A percentile compares a stretch with the other conserved stretches of the same genome.
phyloP scores from a whole-genome alignment of 1,140 invertebrate species.

The Olivierus martensii region DNA sequence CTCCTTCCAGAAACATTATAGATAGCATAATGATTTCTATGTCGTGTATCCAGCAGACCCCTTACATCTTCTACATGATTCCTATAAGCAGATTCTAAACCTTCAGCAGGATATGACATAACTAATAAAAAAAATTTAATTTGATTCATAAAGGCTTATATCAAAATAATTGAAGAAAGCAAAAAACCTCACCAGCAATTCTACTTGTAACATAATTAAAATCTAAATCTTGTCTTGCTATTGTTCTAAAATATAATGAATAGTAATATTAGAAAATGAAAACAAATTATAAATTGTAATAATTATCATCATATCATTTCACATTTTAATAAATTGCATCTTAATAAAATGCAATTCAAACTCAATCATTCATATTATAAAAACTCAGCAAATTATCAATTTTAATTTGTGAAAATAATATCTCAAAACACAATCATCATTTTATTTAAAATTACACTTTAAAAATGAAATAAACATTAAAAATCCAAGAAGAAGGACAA shows the following conservation, averaged over 20 bases:
- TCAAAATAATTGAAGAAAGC: not conserved
- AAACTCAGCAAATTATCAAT: no score
- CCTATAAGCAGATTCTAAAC: conserved; percentile 80
- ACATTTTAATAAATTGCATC: no score
- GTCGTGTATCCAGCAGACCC: conserved; percentile 41
- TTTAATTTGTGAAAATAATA: no score
- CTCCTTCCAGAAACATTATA: conserved; percentile 61
- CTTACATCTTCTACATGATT: conserved; percentile 87
- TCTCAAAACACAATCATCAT: no score
- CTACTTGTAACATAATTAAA: conserved; percentile 81
- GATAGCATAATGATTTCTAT: conserved; percentile 56
- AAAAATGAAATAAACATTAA: no score
- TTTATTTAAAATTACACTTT: no score
- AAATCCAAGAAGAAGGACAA: no score
- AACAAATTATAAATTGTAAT: no score
- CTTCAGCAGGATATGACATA: conserved; percentile 88
- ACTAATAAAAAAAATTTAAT: conserved; percentile 36
- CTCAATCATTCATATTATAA: no score
- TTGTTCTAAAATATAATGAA: conserved; percentile 47
- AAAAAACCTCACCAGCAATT: conserved; percentile 33
- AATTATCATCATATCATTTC: no score
- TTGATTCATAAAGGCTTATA: not conserved
- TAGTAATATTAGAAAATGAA: not conserved
- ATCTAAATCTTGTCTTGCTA: conserved; percentile 73
- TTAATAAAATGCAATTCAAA: no score